A percentile compares a stretch with the other conserved stretches of the same genome.
Evolutionary conservation across 2,113 vertebrate species (phyloP).

Genomic region (Halichoeres trimaculatus): DNA sequence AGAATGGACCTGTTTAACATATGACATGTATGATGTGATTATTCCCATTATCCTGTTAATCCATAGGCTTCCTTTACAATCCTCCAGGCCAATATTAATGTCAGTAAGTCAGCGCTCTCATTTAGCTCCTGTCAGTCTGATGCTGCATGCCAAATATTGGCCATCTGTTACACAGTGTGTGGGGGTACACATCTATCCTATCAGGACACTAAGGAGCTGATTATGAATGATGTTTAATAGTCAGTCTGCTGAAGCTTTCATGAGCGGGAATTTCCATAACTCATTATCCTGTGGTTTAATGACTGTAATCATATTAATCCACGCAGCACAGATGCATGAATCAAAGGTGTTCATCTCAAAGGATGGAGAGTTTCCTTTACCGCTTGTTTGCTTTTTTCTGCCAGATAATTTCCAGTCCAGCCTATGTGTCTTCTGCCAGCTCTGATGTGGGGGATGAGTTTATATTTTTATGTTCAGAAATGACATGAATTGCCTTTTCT

Average conservation of each 20-base stretch:
- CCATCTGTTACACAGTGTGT: slow-evolving; percentile 59
- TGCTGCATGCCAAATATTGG: slow-evolving; percentile 57
- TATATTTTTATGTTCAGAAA: no score
- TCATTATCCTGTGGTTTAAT: slow-evolving; percentile 72
- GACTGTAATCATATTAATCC: slow-evolving; percentile 73
- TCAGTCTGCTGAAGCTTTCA: slow-evolving; percentile 51
- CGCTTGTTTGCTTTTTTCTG: slow-evolving; percentile 61
- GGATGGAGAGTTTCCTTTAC: slow-evolving; percentile 48
- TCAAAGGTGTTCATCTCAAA: slow-evolving; percentile 62
- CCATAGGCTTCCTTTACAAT: slow-evolving; percentile 37
- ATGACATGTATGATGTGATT: slow-evolving; percentile 38
- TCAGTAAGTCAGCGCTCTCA: slow-evolving; percentile 61
- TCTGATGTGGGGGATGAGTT: background rate
- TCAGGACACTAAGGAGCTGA: slow-evolving; percentile 60
- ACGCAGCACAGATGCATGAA: slow-evolving; percentile 46
- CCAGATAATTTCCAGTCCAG: slow-evolving; percentile 37
- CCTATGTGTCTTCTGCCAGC: slow-evolving; percentile 29
- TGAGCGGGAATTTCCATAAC: slow-evolving; percentile 67
- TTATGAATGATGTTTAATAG: slow-evolving; percentile 65
- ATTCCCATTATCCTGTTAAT: slow-evolving; percentile 38
- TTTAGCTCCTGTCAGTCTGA: slow-evolving; percentile 61
- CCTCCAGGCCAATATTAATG: slow-evolving; percentile 62
- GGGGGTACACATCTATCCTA: slow-evolving; percentile 44
- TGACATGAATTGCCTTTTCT: no score
- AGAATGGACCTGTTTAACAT: slow-evolving; percentile 13